phyloP scores from a whole-genome alignment of 2,113 vertebrate genomes.

The Hippolais icterina region DNA sequence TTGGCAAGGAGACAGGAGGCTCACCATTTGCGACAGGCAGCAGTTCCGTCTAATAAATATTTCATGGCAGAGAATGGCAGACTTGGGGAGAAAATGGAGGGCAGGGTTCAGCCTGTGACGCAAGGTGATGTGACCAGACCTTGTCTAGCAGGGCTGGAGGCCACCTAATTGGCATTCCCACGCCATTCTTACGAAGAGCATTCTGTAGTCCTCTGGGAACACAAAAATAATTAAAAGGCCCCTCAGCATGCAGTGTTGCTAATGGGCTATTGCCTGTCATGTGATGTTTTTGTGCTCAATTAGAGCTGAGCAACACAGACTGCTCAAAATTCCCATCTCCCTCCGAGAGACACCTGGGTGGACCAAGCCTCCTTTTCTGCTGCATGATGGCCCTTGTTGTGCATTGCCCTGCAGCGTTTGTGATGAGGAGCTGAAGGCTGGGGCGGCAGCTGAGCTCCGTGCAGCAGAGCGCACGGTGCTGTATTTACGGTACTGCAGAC shows the following conservation, averaged over 20 bases:
- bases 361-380: background rate
- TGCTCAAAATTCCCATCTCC: background rate
- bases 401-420: background rate
- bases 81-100: conserved; percentile 58
- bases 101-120: conserved; percentile 62
- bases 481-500: background rate
- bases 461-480: background rate
- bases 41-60: conserved; percentile 61
- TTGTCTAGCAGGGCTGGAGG: conserved; percentile 63
- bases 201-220: conserved; percentile 49
- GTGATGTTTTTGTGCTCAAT: conserved; percentile 52
- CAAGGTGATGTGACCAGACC: conserved; percentile 63
- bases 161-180: conserved; percentile 59
- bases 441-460: rapidly evolving
- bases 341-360: background rate
- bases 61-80: conserved; percentile 9
- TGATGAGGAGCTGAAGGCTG: background rate
- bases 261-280: conserved; percentile 39
- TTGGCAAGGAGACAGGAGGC: conserved; percentile 44
- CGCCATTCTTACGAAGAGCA: conserved; percentile 8
- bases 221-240: conserved; percentile 65
- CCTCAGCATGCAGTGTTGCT: conserved; percentile 46
- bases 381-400: background rate
- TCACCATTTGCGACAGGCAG: background rate
- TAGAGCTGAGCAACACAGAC: background rate